phyloP scores from a whole-genome alignment of 2,113 vertebrate genomes.

The Pseudolaguvia tuberculata region DNA sequence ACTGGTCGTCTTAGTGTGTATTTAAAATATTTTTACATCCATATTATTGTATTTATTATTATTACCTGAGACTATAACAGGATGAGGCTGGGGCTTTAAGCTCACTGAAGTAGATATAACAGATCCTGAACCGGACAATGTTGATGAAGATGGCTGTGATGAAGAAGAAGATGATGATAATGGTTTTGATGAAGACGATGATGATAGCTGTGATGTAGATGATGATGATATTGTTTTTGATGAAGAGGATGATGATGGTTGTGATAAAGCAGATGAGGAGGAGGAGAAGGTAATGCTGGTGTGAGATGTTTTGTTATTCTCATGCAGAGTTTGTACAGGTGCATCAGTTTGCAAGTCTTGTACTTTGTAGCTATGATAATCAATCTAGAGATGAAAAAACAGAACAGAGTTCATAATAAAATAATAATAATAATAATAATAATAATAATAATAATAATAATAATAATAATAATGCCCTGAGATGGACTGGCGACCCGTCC shows the following conservation, averaged over 20 bases:
- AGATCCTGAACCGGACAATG: constrained; percentile 42
- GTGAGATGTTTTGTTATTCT: constrained; percentile 51
- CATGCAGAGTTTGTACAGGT: constrained; percentile 13
- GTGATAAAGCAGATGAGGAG: background rate
- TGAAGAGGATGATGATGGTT: constrained; percentile 44
- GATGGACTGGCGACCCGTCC: too few relatives aligned
- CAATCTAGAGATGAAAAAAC: constrained; percentile 52
- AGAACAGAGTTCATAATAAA: too few relatives aligned
- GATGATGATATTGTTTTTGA: constrained; percentile 45
- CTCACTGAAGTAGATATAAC: constrained; percentile 43
- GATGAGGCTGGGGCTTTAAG: constrained; percentile 41
- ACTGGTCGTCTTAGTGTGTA: background rate
- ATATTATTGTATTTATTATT: background rate
- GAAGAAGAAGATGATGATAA: constrained; percentile 43
- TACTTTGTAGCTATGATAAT: constrained; percentile 56
- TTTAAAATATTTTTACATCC: background rate
- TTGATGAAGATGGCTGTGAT: too few relatives aligned
- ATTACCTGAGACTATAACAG: constrained; percentile 59
- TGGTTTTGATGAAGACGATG: constrained; percentile 46
- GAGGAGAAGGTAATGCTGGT: constrained; percentile 23
- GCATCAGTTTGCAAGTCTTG: constrained; percentile 43
- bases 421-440: too few relatives aligned
- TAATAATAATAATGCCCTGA: too few relatives aligned
- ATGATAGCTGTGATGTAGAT: too few relatives aligned
- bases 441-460: too few relatives aligned